Evolutionary conservation across 2,888 invertebrate genomes (phyloP), one percentile per base, ranked within the genome.

Genomic region (Eristalinus aeneus): DNA sequence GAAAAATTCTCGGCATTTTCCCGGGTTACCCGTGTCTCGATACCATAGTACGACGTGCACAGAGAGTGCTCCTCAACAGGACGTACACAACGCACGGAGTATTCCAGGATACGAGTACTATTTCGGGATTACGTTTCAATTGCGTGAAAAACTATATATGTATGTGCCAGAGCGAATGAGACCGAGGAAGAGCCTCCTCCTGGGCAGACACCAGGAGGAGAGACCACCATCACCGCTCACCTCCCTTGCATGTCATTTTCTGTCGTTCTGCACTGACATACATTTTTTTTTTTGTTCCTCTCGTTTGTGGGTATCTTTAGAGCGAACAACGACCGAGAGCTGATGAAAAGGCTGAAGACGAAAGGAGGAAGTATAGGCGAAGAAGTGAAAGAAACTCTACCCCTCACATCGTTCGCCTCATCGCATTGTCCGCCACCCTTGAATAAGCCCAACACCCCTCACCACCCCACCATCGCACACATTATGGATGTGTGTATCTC

Each of bases 401-500:
- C 64, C 85, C 72, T 56, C 76, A 3, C 27, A 5, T 27, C 2
- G 27, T 27, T 27, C 23, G 2, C 12, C 34, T 11, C n/a, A 11
- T 56, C 56, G 56, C 46, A 46, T 46, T 56, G 56, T 56, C 56
- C 22, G 56, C 56, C 56, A 22, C 56, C 56, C 56, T 46, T 46
- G 46, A 46, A 46, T 46, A 56, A n/a, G 22, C 56, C 23, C 23
- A 22, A 16, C 71, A 75, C 58, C 20, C 56, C 31, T 64, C 23
- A 53, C 22, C 31, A 9, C 22, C 11, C 23, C n/a, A 9, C 9
- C 67, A 16, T 31, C 27, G 16, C 81, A 86, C 77, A 86, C 77
- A 81, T 77, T 86, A 74, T 86, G 69, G 73, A 86, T 86, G 86
- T 86, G 77, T 86, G 86, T 86, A 86, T 82, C 86, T 86, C 73